Conservation (phyloP, 2,888 invertebrate species). For the Lasioglossum vierecki region DNA sequence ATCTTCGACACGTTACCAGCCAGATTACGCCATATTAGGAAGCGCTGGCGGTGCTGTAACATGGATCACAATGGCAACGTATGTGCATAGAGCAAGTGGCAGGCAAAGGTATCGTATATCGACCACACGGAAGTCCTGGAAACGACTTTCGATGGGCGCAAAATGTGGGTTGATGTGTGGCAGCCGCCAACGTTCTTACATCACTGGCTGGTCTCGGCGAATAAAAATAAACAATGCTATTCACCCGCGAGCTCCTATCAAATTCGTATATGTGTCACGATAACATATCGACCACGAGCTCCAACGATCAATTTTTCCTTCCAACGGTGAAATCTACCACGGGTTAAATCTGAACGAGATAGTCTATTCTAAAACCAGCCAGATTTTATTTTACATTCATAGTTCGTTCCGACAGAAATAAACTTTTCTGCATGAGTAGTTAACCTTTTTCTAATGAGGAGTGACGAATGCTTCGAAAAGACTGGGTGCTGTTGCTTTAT, state of each 20-base stretch:
- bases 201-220: background rate
- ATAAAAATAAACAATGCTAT: background rate
- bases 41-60: slow-evolving; percentile 41
- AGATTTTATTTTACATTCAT: background rate
- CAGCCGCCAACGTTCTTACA: background rate
- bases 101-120: slow-evolving; percentile 58
- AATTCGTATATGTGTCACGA: slow-evolving; percentile 7
- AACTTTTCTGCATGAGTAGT: background rate
- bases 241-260: background rate
- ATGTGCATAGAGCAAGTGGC: slow-evolving; percentile 42
- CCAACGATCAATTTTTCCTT: background rate
- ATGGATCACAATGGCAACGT: slow-evolving; percentile 40
- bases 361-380: background rate
- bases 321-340: background rate
- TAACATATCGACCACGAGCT: background rate
- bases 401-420: background rate
- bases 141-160: slow-evolving; percentile 24
- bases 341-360: background rate
- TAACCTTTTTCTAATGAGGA: background rate
- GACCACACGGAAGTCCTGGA: slow-evolving; percentile 50
- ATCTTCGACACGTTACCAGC: slow-evolving; percentile 7
- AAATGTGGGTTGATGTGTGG: slow-evolving; percentile 26
- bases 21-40: slow-evolving; percentile 44
- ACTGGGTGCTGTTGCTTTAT: no score
- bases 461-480: no score